Evolutionary conservation across 2,888 invertebrate genomes (phyloP).

Genomic region (Eulithis prunata): DNA sequence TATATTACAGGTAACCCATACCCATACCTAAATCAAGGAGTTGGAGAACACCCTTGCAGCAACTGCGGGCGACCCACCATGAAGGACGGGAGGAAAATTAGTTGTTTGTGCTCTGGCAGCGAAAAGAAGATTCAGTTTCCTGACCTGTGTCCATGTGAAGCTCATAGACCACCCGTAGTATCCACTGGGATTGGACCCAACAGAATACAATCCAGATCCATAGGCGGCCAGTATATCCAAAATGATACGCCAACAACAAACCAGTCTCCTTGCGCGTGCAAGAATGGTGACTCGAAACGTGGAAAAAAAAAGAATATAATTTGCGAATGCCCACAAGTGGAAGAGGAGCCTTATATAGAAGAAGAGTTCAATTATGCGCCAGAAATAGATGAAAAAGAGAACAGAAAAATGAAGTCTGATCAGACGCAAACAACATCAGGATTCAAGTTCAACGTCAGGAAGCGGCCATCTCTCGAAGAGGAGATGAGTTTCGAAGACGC

Average conservation of each 20-base stretch:
- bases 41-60: constrained; percentile 19
- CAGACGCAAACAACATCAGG: constrained; percentile 60
- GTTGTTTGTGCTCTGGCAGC: constrained; percentile 29
- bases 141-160: constrained; percentile 31
- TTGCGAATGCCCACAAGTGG: constrained; percentile 41
- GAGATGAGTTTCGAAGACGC: constrained; percentile 58
- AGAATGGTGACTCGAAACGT: background rate
- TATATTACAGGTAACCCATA: too few species aligned
- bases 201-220: background rate
- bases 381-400: constrained; percentile 32
- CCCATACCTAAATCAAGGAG: background rate
- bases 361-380: constrained; percentile 2
- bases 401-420: constrained; percentile 51
- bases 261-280: constrained; percentile 11
- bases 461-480: constrained; percentile 38
- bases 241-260: background rate
- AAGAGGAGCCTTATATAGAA: constrained; percentile 15
- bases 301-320: constrained; percentile 40
- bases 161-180: constrained; percentile 5
- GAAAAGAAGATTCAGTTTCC: constrained; percentile 27
- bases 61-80: constrained; percentile 23
- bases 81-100: constrained; percentile 23
- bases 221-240: constrained; percentile 3
- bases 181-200: constrained; percentile 8
- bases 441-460: constrained; percentile 50